These are phyloP conservation scores for human DNA, from an alignment of 2,113 vertebrate genomes.

Conservation along the genomic window DNA sequence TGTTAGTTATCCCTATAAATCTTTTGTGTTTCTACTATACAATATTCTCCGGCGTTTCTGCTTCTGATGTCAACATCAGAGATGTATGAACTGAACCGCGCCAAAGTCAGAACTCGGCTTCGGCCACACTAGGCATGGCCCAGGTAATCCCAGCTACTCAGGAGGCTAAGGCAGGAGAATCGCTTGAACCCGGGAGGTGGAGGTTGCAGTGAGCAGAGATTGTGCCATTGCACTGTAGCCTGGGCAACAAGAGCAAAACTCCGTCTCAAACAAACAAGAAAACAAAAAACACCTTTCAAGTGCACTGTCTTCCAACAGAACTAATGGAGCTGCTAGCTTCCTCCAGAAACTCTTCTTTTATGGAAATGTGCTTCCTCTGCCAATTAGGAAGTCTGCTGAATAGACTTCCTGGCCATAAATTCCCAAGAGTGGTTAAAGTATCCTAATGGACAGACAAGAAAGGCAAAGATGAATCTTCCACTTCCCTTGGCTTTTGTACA, in stretches of 20 bases:
- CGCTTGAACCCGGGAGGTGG: too few species aligned
- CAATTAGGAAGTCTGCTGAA: constrained; percentile 91
- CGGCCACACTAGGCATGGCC: constrained; percentile 83
- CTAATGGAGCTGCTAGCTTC: constrained; percentile 85
- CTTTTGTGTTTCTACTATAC: constrained; percentile 84
- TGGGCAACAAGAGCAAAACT: too few species aligned
- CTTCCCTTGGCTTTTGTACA: constrained; percentile 85
- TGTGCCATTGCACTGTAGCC: too few species aligned
- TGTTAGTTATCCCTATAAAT: constrained; percentile 82
- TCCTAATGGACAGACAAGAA: constrained; percentile 85
- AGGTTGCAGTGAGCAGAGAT: too few species aligned
- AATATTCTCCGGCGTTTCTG: constrained; percentile 85
- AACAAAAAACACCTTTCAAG: constrained; percentile 66
- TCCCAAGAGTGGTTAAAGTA: constrained; percentile 86
- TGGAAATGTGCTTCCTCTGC: constrained; percentile 90
- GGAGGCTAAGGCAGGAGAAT: too few species aligned
- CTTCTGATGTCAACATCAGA: constrained; percentile 88
- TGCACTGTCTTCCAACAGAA: constrained; percentile 67
- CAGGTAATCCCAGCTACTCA: too few species aligned
- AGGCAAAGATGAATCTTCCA: constrained; percentile 81
- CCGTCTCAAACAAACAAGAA: too few species aligned
- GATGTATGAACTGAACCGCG: constrained; percentile 86
- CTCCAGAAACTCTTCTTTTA: constrained; percentile 92
- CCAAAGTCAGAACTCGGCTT: constrained; percentile 85
- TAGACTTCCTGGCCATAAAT: constrained; percentile 90